A percentile compares a stretch with the other conserved stretches of the same genome.
Evolutionary conservation across 2,888 invertebrate species (phyloP).

Genomic region (Pseudococcus longispinus): DNA sequence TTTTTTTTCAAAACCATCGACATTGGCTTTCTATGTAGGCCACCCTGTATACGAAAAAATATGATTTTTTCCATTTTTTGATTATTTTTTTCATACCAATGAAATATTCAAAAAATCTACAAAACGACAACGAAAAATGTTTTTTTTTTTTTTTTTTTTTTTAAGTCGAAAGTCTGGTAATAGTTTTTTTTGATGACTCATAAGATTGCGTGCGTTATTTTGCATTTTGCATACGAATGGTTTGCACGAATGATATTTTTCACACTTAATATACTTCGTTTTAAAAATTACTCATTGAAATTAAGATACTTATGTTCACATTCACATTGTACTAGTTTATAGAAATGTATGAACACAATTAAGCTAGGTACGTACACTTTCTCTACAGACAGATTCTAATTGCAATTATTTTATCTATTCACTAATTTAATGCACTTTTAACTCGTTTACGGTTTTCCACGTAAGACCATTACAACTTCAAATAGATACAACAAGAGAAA

Average conservation of each 20-base stretch:
- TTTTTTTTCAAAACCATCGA: no score
- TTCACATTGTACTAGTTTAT: not conserved
- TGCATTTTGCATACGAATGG: not conserved
- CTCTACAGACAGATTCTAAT: not conserved
- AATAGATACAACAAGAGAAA: not conserved
- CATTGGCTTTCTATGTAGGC: no score
- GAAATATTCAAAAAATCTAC: no score
- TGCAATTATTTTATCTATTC: not conserved
- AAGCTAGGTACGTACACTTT: not conserved
- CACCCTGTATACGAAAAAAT: no score
- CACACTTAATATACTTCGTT: not conserved
- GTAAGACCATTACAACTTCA: not conserved
- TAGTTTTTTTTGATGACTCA: not conserved
- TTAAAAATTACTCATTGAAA: not conserved
- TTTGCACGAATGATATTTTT: not conserved
- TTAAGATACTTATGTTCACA: not conserved
- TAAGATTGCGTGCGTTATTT: not conserved
- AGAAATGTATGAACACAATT: not conserved
- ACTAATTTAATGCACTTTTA: not conserved
- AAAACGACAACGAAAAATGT: no score
- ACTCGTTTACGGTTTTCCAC: not conserved
- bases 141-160: no score
- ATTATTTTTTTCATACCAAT: no score
- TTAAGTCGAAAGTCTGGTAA: no score
- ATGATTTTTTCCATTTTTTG: no score